Conservation (phyloP, 2,797 vertebrate genomes). For the Todus mexicanus region DNA sequence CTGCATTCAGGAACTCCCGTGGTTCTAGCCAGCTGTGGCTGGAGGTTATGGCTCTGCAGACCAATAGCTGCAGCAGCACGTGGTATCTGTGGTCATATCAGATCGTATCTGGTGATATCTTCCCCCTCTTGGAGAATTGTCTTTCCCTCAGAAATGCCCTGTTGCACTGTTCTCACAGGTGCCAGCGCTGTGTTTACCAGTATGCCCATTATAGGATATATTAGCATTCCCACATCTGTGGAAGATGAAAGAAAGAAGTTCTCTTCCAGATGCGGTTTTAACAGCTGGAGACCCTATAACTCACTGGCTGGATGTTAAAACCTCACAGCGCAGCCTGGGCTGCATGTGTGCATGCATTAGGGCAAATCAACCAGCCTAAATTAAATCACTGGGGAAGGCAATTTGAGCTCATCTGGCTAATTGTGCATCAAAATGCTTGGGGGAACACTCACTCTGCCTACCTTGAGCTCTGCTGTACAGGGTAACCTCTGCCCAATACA, state of each 20-base stretch:
- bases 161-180: fast-evolving
- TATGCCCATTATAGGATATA: not conserved
- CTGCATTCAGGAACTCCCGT: not conserved
- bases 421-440: not conserved
- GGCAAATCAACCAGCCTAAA: not conserved
- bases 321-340: not conserved
- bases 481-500: not conserved
- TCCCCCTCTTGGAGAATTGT: not conserved
- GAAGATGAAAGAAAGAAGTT: not conserved
- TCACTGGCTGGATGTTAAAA: not conserved
- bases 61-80: not conserved
- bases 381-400: not conserved
- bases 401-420: not conserved
- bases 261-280: not conserved
- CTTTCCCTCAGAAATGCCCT: not conserved
- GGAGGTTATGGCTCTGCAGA: not conserved
- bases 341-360: not conserved
- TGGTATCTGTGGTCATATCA: not conserved
- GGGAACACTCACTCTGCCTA: not conserved
- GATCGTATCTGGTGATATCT: not conserved
- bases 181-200: not conserved
- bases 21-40: not conserved
- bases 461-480: not conserved
- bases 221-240: not conserved
- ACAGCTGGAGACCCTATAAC: not conserved